A percentile compares a stretch with the other conserved stretches of the same genome.
phyloP scores from a whole-genome alignment of 2,797 vertebrate genomes.

The Petrocephalus sullivani region DNA sequence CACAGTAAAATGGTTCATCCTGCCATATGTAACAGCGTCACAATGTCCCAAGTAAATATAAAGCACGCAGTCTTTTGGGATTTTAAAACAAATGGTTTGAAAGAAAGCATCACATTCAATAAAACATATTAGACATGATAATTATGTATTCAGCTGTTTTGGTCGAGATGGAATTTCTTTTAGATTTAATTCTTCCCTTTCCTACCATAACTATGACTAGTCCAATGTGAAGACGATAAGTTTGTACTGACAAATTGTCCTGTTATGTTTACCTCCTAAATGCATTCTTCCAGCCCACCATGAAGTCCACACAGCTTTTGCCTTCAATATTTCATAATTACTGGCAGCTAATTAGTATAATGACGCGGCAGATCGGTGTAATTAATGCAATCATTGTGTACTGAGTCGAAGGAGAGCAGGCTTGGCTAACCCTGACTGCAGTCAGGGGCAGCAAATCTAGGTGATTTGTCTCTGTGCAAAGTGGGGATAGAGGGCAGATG shows the following conservation, averaged over 20 bases:
- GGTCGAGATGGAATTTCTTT: not conserved
- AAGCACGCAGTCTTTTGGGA: not conserved
- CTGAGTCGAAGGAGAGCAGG: slow-evolving; percentile 35
- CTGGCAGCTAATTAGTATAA: slow-evolving; percentile 30
- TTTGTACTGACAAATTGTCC: not conserved
- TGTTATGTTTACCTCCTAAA: not conserved
- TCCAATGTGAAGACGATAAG: not conserved
- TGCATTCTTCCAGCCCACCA: not conserved
- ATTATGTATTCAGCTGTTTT: not conserved
- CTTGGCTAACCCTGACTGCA: not conserved
- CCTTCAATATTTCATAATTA: slow-evolving; percentile 25
- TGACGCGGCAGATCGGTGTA: slow-evolving; percentile 28
- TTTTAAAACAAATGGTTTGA: not conserved
- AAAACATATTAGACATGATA: not conserved
- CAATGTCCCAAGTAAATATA: not conserved
- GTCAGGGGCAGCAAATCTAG: slow-evolving; percentile 20
- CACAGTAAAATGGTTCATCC: not conserved
- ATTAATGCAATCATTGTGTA: slow-evolving; percentile 40
- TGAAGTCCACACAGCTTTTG: not conserved
- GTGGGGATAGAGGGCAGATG: not conserved
- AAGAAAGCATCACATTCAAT: not conserved
- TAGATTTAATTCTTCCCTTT: not conserved
- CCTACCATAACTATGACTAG: not conserved
- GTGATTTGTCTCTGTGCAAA: slow-evolving; percentile 22
- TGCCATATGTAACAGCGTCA: not conserved